Base-by-base conservation (phyloP, 2,797 vertebrate genomes). In the Pantherophis vulpinus region DNA sequence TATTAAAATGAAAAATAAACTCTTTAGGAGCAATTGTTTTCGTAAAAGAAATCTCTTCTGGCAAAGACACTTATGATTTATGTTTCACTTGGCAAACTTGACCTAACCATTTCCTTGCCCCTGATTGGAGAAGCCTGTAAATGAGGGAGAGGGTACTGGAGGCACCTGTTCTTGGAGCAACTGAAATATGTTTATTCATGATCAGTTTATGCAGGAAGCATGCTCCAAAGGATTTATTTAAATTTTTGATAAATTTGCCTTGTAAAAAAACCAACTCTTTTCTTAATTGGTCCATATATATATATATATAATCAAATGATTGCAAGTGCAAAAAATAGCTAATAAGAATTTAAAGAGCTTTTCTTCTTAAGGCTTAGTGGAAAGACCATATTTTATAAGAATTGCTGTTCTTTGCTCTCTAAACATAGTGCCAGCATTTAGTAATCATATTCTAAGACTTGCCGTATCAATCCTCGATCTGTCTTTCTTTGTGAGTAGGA, bases 31-130 rank as follows among this genome's bases (percentile, higher is more conserved):
- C 95, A 96, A 97, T 97, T 96, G 96, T 97, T 97, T 83, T 97
- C 96, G 96, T 97, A 96, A 97, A 97, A 97, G 94, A 97, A 96
- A 96, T 94, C 96, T 95, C 93, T 94, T 96, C 97, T 97, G 95
- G 95, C 96, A 97, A 97, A 95, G 93, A 96, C 94, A 93, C 90
- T 87, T 93, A 1, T 97, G 96, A 97, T 97, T 97, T 97, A 97
- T 97, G 95, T 96, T 97, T 96, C 95, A 87, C 96, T 97, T 95
- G 95, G 91, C 95, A 97, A 97, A 97, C 95, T 96, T 96, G 93
- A 96, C 96, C 96, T 95, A 96, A 96, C 94, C 93, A 96, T 97
- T 97, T 97, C 90, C 66, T 96, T 55, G 91, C 90, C 95, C 93
- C 87, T 92, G 96, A 97, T 90, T 97, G 96, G 96, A 94, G 95